Percentiles rank a stretch among this genome's conserved stretches.
Conservation (phyloP, 2,797 vertebrate genomes). For the Iguana delicatissima region DNA sequence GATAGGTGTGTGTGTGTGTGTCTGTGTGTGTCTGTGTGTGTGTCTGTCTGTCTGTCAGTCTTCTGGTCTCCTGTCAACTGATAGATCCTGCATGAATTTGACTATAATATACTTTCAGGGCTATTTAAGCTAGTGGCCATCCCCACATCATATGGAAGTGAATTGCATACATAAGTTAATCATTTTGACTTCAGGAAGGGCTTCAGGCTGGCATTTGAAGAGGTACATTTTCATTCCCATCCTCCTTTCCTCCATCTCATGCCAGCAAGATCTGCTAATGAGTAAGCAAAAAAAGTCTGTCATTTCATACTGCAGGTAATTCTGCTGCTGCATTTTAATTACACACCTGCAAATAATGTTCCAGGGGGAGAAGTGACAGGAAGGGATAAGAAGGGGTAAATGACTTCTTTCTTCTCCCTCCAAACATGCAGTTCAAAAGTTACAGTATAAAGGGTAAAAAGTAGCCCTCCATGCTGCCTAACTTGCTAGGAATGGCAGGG, state of each 20-base stretch:
- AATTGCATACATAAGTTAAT: background rate
- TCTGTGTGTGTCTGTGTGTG: too few relatives aligned
- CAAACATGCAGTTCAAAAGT: background rate
- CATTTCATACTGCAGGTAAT: slow-evolving; percentile 4
- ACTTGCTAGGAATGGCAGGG: background rate
- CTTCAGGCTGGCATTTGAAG: background rate
- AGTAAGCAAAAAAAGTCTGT: background rate
- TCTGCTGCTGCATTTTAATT: background rate
- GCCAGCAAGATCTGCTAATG: background rate
- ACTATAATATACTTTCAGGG: background rate
- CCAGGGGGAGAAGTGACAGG: background rate
- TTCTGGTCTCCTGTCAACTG: too few relatives aligned
- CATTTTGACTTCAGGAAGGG: background rate
- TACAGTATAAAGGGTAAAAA: too few relatives aligned
- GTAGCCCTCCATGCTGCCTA: background rate
- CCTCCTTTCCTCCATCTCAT: background rate
- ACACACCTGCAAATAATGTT: background rate
- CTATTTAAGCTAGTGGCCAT: background rate
- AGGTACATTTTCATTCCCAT: background rate
- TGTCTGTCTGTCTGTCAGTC: too few relatives aligned
- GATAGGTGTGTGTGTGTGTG: background rate
- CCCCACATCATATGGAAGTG: background rate
- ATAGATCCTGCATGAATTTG: background rate
- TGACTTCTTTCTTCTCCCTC: background rate
- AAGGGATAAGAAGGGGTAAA: background rate